Base-by-base conservation (phyloP, 2,888 invertebrate species). In the Crocallis elinguaria region DNA sequence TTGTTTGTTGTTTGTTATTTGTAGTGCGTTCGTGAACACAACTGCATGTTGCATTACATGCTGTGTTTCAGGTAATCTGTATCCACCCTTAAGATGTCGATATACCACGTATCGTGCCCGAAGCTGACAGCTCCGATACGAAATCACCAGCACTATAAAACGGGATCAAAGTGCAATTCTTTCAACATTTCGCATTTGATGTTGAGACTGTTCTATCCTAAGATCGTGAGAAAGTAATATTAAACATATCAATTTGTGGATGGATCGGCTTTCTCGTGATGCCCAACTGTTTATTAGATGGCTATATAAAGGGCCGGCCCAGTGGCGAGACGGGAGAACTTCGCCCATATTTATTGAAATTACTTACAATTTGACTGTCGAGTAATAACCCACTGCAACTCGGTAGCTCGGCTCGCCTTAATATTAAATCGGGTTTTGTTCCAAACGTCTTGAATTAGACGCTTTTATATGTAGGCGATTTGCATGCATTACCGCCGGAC, bases 151-250 rank as follows among this genome's bases (percentile, higher is more conserved):
- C 25, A 25, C 9, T 29, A 17, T 33, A 36, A 41, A 46, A 14
- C 32, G 37, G 42, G 46, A 46, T 56, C 45, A 45, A 42, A 49
- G 48, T 39, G 33, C 43, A 39, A 13, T 43, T 16, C 38, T 33
- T 25, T 46, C 32, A 49, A 25, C 25, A 32, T 41, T 36, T 50
- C 39, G 51, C 49, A 12, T 38, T 50, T 32, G 29, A 56, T 50
- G 38, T 23, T 39, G 46, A 46, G 43, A 35, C 55, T 35, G 55
- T 55, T 67, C 74, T 73, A 75, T 72, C 14, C 41, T 45, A 37
- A 67, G 80, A 84, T 89, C 90, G 90, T 91, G 90, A 90, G 90
- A 90, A 87, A 89, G 89, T 88, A 82, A 82, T 84, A 83, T 84
- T 89, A 89, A 87, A 89, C 87, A 89, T 88, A 89, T 90, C 89